Evolutionary conservation across 2,888 invertebrate species (phyloP).

Genomic region (Cylloceria caligata): DNA sequence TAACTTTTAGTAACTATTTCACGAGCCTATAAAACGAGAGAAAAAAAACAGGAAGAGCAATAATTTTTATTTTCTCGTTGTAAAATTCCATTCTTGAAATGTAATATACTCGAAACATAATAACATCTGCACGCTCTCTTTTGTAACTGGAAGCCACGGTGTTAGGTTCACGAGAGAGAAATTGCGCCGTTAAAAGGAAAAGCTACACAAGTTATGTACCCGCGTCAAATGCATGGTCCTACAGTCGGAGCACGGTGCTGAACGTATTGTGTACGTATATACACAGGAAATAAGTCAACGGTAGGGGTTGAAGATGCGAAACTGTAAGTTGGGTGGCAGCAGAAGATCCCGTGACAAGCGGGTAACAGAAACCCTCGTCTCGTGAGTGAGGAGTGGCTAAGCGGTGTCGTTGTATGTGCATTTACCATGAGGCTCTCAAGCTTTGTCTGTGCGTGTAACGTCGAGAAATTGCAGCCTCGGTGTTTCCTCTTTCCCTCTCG

Average conservation of each 20-base stretch:
- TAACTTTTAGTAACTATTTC: too few species aligned
- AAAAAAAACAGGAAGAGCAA: background rate
- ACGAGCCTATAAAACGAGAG: too few species aligned
- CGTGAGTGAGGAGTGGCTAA: slow-evolving; percentile 61
- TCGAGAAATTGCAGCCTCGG: slow-evolving; percentile 43
- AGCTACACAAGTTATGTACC: slow-evolving; percentile 42
- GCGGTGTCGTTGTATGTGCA: slow-evolving; percentile 33
- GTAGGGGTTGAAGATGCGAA: slow-evolving; percentile 25
- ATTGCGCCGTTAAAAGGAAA: slow-evolving; percentile 59
- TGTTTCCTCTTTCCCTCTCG: slow-evolving; percentile 26
- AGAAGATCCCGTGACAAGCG: slow-evolving; percentile 61
- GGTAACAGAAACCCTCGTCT: slow-evolving; percentile 56
- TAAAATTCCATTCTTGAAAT: background rate
- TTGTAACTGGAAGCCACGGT: slow-evolving; percentile 52
- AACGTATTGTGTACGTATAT: slow-evolving; percentile 22
- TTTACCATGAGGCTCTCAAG: slow-evolving; percentile 3
- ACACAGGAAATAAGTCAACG: slow-evolving; percentile 52
- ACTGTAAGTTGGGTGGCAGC: slow-evolving; percentile 25
- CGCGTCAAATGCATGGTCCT: slow-evolving; percentile 49
- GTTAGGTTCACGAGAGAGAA: slow-evolving; percentile 47
- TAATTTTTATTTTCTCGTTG: background rate
- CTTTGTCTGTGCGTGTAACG: slow-evolving; percentile 37
- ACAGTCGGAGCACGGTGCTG: background rate
- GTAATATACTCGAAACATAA: slow-evolving; percentile 33
- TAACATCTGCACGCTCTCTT: slow-evolving; percentile 48